These are phyloP conservation scores for Scaptomyza cyrtandrae DNA, from an alignment of 2,888 invertebrate genomes.

Conservation along the genomic window DNA sequence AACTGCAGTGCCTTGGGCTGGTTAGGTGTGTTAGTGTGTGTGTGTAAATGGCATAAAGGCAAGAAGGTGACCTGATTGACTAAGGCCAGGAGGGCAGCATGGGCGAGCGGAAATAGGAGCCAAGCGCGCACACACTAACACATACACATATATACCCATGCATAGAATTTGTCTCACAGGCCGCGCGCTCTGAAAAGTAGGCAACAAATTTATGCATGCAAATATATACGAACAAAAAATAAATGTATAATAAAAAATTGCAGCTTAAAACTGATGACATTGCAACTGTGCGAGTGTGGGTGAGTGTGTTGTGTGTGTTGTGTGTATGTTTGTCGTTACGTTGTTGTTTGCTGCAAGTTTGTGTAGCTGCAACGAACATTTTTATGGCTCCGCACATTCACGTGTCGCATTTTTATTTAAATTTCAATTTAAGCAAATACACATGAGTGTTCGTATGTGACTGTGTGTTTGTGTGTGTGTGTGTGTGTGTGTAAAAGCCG, in stretches of 20 bases:
- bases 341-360: constrained; percentile 48
- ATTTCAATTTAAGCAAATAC: constrained; percentile 59
- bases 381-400: constrained; percentile 41
- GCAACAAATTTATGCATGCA: constrained; percentile 51
- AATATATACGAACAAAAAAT: constrained; percentile 12
- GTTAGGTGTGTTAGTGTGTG: neutral
- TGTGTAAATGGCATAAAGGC: constrained; percentile 20
- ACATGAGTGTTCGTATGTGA: constrained; percentile 6
- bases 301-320: constrained; percentile 4
- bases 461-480: constrained; percentile 14
- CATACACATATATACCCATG: too few species aligned
- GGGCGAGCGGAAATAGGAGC: neutral
- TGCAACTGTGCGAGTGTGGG: constrained; percentile 15
- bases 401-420: constrained; percentile 64
- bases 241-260: constrained; percentile 10
- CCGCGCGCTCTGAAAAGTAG: constrained; percentile 38
- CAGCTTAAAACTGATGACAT: constrained; percentile 42
- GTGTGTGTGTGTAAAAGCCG: constrained; percentile 13
- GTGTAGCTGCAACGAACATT: constrained; percentile 40
- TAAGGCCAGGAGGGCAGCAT: neutral
- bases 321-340: constrained; percentile 6
- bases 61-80: constrained; percentile 52
- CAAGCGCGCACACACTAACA: constrained; percentile 4
- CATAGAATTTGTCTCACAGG: constrained; percentile 23
- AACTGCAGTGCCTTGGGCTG: constrained; percentile 15